Conservation (phyloP, 2,888 invertebrate genomes). For the Caenorhabditis sulstoni region DNA sequence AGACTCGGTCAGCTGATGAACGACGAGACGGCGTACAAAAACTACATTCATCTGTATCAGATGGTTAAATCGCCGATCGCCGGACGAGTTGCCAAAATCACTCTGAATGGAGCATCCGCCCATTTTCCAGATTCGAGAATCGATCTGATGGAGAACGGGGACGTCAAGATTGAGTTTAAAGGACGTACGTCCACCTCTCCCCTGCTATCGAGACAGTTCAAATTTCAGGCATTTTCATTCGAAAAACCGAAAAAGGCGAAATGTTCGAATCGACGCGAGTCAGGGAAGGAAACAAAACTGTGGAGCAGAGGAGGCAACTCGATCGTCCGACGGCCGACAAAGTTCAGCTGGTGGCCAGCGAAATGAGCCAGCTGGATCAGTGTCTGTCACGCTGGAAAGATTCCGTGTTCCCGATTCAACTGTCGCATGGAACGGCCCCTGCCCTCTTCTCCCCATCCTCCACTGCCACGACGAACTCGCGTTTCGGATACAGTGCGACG, state of each 20-base stretch:
- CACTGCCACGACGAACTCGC: constrained; percentile 34
- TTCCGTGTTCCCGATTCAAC: too few species aligned
- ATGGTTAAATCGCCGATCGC: constrained; percentile 24
- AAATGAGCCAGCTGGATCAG: too few species aligned
- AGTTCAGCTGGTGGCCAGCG: too few species aligned
- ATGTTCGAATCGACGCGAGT: constrained; percentile 35
- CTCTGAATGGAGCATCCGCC: constrained; percentile 23
- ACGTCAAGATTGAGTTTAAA: constrained; percentile 51
- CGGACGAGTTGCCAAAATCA: constrained; percentile 51
- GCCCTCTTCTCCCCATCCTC: neutral
- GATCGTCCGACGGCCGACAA: too few species aligned
- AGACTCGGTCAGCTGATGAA: constrained; percentile 37
- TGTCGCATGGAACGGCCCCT: neutral
- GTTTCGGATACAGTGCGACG: neutral
- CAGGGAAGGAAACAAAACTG: neutral
- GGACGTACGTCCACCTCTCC: constrained; percentile 6
- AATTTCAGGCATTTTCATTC: constrained; percentile 34
- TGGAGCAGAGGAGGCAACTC: neutral
- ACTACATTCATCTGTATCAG: constrained; percentile 40
- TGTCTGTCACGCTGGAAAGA: too few species aligned
- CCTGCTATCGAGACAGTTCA: neutral
- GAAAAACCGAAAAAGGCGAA: constrained; percentile 49
- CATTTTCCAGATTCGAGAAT: constrained; percentile 58
- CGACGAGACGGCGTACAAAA: constrained; percentile 28
- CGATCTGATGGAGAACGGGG: constrained; percentile 66